phyloP scores from a whole-genome alignment of 2,797 vertebrate genomes.

The Takifugu rubripes region DNA sequence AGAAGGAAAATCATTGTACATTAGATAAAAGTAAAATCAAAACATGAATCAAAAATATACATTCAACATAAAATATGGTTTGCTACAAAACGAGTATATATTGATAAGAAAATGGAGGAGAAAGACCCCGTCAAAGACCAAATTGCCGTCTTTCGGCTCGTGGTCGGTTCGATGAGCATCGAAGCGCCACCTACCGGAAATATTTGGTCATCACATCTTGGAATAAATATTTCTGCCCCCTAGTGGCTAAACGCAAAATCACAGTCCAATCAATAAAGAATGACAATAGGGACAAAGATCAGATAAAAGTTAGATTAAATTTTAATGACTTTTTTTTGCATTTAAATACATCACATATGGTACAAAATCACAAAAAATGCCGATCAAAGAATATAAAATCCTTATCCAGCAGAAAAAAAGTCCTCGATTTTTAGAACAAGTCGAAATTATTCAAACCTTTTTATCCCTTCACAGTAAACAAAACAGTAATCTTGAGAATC shows the following conservation, averaged over 20 bases:
- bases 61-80: too few species aligned
- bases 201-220: background rate
- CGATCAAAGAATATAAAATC: slow-evolving; percentile 4
- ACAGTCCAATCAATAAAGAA: background rate
- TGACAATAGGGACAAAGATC: background rate
- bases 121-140: too few species aligned
- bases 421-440: slow-evolving; percentile 23
- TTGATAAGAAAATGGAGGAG: too few species aligned
- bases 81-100: too few species aligned
- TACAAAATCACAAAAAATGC: slow-evolving; percentile 13
- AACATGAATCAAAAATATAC: too few species aligned
- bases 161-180: too few species aligned
- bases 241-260: background rate
- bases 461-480: slow-evolving; percentile 16
- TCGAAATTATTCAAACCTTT: slow-evolving; percentile 1
- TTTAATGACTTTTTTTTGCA: slow-evolving; percentile 7
- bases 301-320: background rate
- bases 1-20: too few species aligned
- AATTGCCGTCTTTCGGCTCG: too few species aligned
- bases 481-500: slow-evolving; percentile 14
- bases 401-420: slow-evolving; percentile 24
- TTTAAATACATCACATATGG: slow-evolving; percentile 23
- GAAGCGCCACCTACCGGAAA: too few species aligned
- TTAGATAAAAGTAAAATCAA: too few species aligned
- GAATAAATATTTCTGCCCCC: background rate